A percentile compares a stretch with the other conserved stretches of the same genome.
These are phyloP conservation scores for Ceraclea dissimilis DNA, from an alignment of 2,888 invertebrate species.

Conservation along the genomic window DNA sequence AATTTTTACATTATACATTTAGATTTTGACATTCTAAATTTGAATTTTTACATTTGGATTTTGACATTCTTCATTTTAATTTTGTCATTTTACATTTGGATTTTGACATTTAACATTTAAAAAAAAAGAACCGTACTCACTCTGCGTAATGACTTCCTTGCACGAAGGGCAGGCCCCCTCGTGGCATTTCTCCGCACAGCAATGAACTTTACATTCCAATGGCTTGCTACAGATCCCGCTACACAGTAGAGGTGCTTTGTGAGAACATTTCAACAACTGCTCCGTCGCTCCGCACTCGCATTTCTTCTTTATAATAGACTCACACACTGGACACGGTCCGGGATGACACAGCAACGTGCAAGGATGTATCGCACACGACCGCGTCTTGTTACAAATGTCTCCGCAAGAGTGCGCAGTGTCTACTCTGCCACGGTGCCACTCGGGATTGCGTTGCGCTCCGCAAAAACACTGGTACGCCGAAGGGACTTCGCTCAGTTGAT, in stretches of 20 bases:
- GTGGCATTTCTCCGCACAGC: slow-evolving; percentile 70
- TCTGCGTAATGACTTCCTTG: slow-evolving; percentile 55
- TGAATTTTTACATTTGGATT: too few relatives aligned
- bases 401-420: slow-evolving; percentile 90
- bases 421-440: slow-evolving; percentile 60
- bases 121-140: slow-evolving; percentile 32
- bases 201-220: slow-evolving; percentile 72
- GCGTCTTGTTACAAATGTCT: slow-evolving; percentile 65
- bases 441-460: slow-evolving; percentile 68
- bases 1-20: too few relatives aligned
- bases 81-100: too few relatives aligned
- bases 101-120: too few relatives aligned
- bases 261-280: slow-evolving; percentile 61
- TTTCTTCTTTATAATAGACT: slow-evolving; percentile 60
- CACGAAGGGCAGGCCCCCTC: slow-evolving; percentile 70
- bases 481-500: slow-evolving; percentile 65
- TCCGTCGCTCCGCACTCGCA: slow-evolving; percentile 75
- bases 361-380: slow-evolving; percentile 51
- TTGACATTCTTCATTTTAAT: too few relatives aligned
- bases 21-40: too few relatives aligned
- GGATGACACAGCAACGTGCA: slow-evolving; percentile 87
- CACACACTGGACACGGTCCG: slow-evolving; percentile 89
- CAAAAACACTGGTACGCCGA: slow-evolving; percentile 86
- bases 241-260: slow-evolving; percentile 66
- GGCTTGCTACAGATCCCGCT: slow-evolving; percentile 62